Evolutionary conservation across 2,888 invertebrate genomes (phyloP).

Genomic region (Andrena bicolor): DNA sequence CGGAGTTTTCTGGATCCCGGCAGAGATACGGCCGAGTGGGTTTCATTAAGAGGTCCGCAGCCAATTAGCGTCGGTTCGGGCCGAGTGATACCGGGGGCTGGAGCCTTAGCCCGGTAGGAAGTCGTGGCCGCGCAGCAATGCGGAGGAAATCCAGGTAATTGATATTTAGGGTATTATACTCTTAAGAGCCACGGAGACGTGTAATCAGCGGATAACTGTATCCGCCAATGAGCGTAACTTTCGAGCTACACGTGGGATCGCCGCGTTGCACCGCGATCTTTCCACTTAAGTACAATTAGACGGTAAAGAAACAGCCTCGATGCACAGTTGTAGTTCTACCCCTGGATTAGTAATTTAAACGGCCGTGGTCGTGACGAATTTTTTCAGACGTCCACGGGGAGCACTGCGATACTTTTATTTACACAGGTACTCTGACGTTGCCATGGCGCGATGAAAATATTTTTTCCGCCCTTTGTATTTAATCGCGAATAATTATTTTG

Average conservation of each 20-base stretch:
- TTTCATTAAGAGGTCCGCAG: conserved; percentile 58
- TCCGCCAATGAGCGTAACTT: conserved; percentile 58
- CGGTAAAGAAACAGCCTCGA: conserved; percentile 25
- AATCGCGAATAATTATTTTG: too few relatives aligned
- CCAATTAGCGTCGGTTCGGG: conserved; percentile 61
- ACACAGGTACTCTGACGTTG: too few relatives aligned
- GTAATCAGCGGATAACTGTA: conserved; percentile 64
- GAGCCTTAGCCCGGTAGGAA: conserved; percentile 23
- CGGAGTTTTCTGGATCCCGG: conserved; percentile 32
- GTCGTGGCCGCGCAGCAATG: conserved; percentile 34
- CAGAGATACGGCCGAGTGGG: conserved; percentile 25
- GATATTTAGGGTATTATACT: conserved; percentile 63
- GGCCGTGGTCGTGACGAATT: conserved; percentile 3
- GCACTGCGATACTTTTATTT: not conserved
- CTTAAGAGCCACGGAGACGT: conserved; percentile 37
- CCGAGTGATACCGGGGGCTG: conserved; percentile 33
- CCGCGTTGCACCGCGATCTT: not conserved
- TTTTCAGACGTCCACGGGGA: not conserved
- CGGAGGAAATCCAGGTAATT: conserved; percentile 56
- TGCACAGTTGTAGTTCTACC: not conserved
- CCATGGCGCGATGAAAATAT: not conserved
- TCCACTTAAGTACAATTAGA: conserved; percentile 13
- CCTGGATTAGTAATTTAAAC: conserved; percentile 37
- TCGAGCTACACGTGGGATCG: conserved; percentile 44
- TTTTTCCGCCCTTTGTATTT: too few relatives aligned